Evolutionary conservation across 2,888 invertebrate genomes (phyloP), one percentile per base, ranked within the genome.

Genomic region (Spatulosminthurus flaviceps): DNA sequence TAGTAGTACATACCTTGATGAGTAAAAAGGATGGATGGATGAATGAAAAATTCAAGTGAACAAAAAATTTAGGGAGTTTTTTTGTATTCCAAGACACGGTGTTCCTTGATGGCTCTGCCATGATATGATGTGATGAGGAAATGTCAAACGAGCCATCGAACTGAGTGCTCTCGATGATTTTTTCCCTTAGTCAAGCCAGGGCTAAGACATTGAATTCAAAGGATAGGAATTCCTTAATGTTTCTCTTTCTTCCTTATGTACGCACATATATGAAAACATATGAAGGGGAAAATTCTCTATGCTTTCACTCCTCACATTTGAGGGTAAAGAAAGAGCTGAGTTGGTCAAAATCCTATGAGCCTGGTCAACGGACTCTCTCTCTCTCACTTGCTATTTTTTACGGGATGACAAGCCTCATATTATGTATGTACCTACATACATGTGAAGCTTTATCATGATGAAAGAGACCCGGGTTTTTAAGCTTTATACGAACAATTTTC

Each of bases 61-160:
- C 5, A 19, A 67, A 67, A 28, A 67, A 26, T 13, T 24, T 67
- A 13, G 16, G 16, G 26, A 22, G 4, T 28, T 26, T 67, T 24
- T 67, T 26, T 67, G 28, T 26, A 67, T 29, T 67, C n/a, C 13
- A 4, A 67, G 29, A 16, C 28, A 67, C 28, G 16, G 34, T 70
- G 16, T 19, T 4, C 51, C 51, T 51, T 51, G 51, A 51, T 51
- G 51, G 51, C 51, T 51, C 16, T 51, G 51, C 19, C 9, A 51
- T 51, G 51, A 19, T 51, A 51, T 51, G 76, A 72, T 80, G 77
- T 51, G 76, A 72, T 80, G 77, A 73, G 80, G 80, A 80, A 77
- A 80, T 80, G 80, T 80, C 80, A 80, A 72, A 77, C 34, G 73
- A 73, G 42, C 71, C 71, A 71, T 42, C 66, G 9, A 51, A 51